phyloP scores from a whole-genome alignment of 2,888 invertebrate genomes.

The Scaptomyza polygonia region DNA sequence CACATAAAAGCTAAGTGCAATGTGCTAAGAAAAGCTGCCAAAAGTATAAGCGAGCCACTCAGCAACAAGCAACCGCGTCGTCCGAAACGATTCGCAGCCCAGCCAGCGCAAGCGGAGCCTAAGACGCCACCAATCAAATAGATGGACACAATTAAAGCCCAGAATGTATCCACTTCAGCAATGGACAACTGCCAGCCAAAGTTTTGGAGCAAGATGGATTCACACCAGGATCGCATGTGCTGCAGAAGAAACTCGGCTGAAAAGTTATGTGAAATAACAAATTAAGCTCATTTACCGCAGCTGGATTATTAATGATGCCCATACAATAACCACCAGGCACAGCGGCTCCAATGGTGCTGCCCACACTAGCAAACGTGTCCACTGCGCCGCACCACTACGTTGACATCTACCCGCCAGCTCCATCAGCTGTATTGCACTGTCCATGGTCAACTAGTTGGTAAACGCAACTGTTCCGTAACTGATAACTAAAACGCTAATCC shows the following conservation, averaged over 20 bases:
- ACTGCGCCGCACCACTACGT: conserved; percentile 7
- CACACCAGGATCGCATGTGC: conserved; percentile 89
- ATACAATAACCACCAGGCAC: conserved; percentile 92
- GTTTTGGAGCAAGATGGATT: conserved; percentile 86
- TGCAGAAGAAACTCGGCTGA: conserved; percentile 35
- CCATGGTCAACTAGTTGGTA: conserved; percentile 16
- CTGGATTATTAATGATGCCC: conserved; percentile 92
- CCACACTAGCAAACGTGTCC: conserved; percentile 53
- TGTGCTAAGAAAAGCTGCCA: conserved; percentile 87
- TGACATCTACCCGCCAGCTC: neutral
- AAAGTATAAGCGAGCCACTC: conserved; percentile 41
- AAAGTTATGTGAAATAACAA: neutral
- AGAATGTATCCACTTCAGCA: conserved; percentile 87
- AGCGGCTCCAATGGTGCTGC: conserved; percentile 86
- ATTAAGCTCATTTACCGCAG: conserved; percentile 86
- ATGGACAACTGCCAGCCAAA: conserved; percentile 85
- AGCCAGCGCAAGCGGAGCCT: conserved; percentile 92
- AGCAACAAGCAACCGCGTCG: conserved; percentile 56
- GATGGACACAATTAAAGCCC: conserved; percentile 93
- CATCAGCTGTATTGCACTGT: conserved; percentile 16
- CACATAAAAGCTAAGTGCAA: conserved; percentile 89
- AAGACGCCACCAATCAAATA: conserved; percentile 94
- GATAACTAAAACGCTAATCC: conserved; percentile 14
- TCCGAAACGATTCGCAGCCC: conserved; percentile 89
- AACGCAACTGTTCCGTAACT: neutral